These are phyloP conservation scores for Cepaea nemoralis DNA, from an alignment of 1,140 invertebrate species.

Conservation along the genomic window DNA sequence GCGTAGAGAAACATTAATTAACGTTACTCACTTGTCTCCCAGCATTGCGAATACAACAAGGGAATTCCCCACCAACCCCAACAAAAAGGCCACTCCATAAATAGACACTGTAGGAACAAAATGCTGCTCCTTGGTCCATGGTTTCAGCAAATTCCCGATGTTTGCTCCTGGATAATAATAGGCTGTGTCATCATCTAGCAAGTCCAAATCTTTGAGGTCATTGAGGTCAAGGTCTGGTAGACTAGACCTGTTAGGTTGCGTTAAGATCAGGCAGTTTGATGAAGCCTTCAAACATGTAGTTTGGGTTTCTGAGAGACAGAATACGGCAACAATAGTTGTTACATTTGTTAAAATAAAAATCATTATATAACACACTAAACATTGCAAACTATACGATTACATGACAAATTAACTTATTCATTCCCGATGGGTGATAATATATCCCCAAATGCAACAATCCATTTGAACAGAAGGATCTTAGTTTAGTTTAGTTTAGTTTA, in stretches of 20 bases:
- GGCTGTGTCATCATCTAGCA: background rate
- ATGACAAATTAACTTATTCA: no score
- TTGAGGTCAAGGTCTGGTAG: background rate
- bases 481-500: no score
- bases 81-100: conserved; percentile 80
- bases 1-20: background rate
- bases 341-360: no score
- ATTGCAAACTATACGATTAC: no score
- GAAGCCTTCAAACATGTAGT: no score
- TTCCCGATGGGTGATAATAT: no score
- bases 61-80: conserved; percentile 86
- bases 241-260: background rate
- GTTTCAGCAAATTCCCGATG: conserved; percentile 44
- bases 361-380: no score
- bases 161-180: conserved; percentile 47
- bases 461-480: no score
- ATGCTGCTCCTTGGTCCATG: conserved; percentile 52
- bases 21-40: conserved; percentile 81
- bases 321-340: no score
- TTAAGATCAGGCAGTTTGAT: no score
- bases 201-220: background rate
- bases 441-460: no score
- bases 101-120: conserved; percentile 69
- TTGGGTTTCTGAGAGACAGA: no score
- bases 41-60: conserved; percentile 89